Evolutionary conservation across 2,113 vertebrate species (phyloP).

Genomic region (Anolis carolinensis): DNA sequence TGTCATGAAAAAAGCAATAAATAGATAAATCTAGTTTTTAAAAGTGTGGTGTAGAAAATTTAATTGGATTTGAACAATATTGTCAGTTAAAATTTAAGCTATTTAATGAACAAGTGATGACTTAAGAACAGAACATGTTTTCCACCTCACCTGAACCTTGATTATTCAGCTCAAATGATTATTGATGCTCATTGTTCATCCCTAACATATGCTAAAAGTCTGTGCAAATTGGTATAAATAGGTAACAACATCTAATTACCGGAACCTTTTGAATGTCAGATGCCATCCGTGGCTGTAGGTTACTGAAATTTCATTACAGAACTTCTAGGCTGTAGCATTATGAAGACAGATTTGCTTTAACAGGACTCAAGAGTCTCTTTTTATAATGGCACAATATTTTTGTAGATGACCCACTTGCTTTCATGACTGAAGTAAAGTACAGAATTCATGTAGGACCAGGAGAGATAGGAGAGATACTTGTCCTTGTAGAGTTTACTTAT

Average conservation of each 20-base stretch:
- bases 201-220: background rate
- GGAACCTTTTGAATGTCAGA: no score
- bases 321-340: no score
- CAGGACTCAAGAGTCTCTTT: no score
- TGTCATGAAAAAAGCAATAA: slow-evolving; percentile 21
- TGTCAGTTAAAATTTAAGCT: slow-evolving; percentile 21
- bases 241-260: background rate
- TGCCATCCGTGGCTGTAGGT: no score
- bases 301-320: no score
- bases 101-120: background rate
- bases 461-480: no score
- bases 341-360: no score
- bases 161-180: background rate
- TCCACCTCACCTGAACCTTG: background rate
- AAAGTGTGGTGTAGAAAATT: slow-evolving; percentile 38
- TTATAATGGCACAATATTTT: no score
- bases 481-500: no score
- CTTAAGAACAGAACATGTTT: background rate
- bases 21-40: background rate
- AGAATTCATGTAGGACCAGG: no score
- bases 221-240: background rate
- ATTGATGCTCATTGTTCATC: background rate
- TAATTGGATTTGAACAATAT: slow-evolving; percentile 1
- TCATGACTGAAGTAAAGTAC: no score
- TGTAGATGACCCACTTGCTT: no score